Percentiles rank a stretch among this genome's conserved stretches.
These are phyloP conservation scores for Bettongia penicillata DNA, from an alignment of 2,113 vertebrate species.

Conservation along the genomic window DNA sequence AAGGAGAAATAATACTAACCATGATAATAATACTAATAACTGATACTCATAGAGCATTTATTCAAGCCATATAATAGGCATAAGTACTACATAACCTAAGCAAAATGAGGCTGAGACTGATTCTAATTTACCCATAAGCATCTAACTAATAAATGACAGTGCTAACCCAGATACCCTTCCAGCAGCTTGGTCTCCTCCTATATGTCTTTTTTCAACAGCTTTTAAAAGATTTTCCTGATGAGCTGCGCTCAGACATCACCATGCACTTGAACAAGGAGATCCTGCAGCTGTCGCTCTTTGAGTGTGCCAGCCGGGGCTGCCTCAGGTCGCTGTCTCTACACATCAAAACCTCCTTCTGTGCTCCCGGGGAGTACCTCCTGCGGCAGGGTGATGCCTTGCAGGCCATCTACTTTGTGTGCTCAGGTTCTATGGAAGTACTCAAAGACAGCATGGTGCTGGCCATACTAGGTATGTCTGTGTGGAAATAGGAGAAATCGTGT, in stretches of 20 bases:
- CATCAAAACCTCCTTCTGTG: conserved; percentile 98
- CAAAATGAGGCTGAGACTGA: neutral
- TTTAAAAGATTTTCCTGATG: conserved; percentile 97
- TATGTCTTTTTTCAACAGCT: conserved; percentile 85
- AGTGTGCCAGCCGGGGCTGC: conserved; percentile 96
- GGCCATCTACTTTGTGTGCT: conserved; percentile 98
- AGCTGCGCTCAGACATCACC: conserved; percentile 97
- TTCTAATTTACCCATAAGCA: neutral
- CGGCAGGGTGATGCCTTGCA: conserved; percentile 98
- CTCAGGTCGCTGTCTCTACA: conserved; percentile 97
- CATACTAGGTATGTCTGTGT: conserved; percentile 91
- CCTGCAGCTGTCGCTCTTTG: conserved; percentile 95
- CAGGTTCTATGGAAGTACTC: conserved; percentile 98
- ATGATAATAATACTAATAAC: too few relatives aligned
- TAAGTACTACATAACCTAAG: neutral
- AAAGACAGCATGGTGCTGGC: conserved; percentile 97
- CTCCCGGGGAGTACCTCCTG: conserved; percentile 97
- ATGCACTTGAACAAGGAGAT: conserved; percentile 99
- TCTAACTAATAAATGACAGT: neutral
- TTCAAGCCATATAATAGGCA: neutral
- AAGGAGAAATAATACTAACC: neutral
- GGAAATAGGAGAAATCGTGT: neutral
- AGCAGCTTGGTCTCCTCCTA: neutral
- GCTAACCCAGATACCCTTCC: neutral
- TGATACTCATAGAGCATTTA: neutral